A percentile compares a stretch with the other conserved stretches of the same genome.
phyloP scores from a whole-genome alignment of 2,888 invertebrate species.

The Lycia hirtaria region DNA sequence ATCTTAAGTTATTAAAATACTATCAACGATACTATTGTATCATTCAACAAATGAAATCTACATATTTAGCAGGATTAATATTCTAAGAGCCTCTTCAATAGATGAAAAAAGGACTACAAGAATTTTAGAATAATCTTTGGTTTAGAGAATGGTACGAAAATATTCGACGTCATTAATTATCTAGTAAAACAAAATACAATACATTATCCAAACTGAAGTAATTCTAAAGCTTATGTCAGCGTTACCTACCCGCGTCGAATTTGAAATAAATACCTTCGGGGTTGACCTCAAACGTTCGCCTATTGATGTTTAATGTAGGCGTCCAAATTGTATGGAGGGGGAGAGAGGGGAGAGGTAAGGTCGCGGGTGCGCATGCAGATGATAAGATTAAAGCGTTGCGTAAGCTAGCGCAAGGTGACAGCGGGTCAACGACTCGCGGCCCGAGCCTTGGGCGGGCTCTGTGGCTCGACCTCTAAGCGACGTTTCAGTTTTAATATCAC shows the following conservation, averaged over 20 bases:
- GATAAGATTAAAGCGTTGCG: slow-evolving; percentile 83
- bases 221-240: slow-evolving; percentile 36
- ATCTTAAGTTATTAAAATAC: no score
- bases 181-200: not conserved
- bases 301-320: slow-evolving; percentile 48
- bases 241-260: slow-evolving; percentile 48
- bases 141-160: no score
- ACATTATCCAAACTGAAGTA: slow-evolving; percentile 3
- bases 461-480: slow-evolving; percentile 74
- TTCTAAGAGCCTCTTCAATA: no score
- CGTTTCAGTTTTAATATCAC: slow-evolving; percentile 56
- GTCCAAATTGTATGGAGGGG: slow-evolving; percentile 69
- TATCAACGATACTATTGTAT: no score
- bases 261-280: slow-evolving; percentile 50
- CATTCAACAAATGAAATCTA: no score
- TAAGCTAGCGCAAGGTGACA: slow-evolving; percentile 77
- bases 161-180: not conserved
- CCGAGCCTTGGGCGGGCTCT: slow-evolving; percentile 77
- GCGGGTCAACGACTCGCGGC: slow-evolving; percentile 79
- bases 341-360: slow-evolving; percentile 74
- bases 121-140: no score
- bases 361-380: slow-evolving; percentile 76
- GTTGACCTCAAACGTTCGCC: slow-evolving; percentile 53
- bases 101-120: no score
- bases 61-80: no score